phyloP scores from a whole-genome alignment of 2,113 vertebrate genomes.

The Trogon surrucura region DNA sequence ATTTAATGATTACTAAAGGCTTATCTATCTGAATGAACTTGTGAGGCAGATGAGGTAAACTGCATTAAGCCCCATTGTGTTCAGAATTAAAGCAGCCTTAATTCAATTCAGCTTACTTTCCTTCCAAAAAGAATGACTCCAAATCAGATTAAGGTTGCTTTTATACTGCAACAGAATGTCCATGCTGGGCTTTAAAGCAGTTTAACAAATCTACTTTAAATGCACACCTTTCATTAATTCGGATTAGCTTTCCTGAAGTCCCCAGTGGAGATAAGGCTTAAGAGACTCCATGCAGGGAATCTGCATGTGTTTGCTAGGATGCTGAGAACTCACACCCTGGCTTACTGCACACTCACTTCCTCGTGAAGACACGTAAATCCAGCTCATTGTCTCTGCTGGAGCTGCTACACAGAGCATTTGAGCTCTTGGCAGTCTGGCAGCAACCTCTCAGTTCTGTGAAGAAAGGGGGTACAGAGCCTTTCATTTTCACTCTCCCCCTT shows the following conservation, averaged over 20 bases:
- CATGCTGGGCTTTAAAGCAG: conserved; percentile 68
- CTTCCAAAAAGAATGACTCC: conserved; percentile 48
- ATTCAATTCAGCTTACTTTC: conserved; percentile 62
- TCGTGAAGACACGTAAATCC: not conserved
- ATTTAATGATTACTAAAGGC: not conserved
- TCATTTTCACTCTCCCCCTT: not conserved
- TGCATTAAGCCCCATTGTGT: conserved; percentile 69
- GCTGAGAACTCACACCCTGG: conserved; percentile 4
- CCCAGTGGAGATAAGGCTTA: not conserved
- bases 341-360: not conserved
- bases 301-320: not conserved
- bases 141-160: conserved; percentile 71
- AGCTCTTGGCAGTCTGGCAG: not conserved
- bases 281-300: not conserved
- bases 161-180: conserved; percentile 70
- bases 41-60: conserved; percentile 68
- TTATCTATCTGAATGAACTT: conserved; percentile 41
- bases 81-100: conserved; percentile 67
- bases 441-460: not conserved
- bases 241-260: not conserved
- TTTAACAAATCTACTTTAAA: conserved; percentile 66
- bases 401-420: not conserved
- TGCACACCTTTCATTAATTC: conserved; percentile 52
- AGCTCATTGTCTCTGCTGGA: not conserved
- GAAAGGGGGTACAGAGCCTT: not conserved